phyloP scores from a whole-genome alignment of 2,797 vertebrate genomes.

The Hafferia zeledoni region DNA sequence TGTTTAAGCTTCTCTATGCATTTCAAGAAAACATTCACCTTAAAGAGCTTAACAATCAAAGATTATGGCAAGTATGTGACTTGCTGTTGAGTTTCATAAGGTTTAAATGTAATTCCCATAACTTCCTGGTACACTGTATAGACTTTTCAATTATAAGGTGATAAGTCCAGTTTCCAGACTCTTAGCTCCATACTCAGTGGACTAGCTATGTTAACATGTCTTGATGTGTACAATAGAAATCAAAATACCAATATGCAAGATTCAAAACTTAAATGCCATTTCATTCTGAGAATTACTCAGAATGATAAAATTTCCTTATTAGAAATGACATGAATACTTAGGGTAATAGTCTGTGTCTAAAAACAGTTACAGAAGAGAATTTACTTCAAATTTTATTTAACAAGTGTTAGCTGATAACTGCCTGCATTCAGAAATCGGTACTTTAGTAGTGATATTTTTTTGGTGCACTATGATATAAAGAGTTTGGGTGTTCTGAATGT shows the following conservation, averaged over 20 bases:
- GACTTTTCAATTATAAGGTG: neutral
- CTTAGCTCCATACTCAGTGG: neutral
- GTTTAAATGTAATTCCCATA: neutral
- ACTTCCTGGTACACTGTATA: neutral
- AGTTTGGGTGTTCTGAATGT: neutral
- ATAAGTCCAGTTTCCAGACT: neutral
- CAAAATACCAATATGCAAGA: neutral
- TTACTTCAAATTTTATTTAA: neutral
- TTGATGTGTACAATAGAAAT: neutral
- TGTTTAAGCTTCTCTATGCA: neutral
- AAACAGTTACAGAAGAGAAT: neutral
- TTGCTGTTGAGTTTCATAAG: neutral
- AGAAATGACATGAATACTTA: neutral
- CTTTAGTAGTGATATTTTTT: neutral
- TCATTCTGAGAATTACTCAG: neutral
- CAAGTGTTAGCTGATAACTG: neutral
- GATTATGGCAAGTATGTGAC: neutral
- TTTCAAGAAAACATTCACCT: neutral
- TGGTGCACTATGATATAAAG: neutral
- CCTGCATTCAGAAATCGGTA: neutral
- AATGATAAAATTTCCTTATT: neutral
- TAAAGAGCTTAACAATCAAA: neutral
- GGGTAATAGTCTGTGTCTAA: neutral
- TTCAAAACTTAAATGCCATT: neutral
- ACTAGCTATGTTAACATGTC: neutral